Evolutionary conservation across 2,113 vertebrate genomes (phyloP), one percentile per base, ranked within the genome.

Genomic region (Nematolebias whitei): DNA sequence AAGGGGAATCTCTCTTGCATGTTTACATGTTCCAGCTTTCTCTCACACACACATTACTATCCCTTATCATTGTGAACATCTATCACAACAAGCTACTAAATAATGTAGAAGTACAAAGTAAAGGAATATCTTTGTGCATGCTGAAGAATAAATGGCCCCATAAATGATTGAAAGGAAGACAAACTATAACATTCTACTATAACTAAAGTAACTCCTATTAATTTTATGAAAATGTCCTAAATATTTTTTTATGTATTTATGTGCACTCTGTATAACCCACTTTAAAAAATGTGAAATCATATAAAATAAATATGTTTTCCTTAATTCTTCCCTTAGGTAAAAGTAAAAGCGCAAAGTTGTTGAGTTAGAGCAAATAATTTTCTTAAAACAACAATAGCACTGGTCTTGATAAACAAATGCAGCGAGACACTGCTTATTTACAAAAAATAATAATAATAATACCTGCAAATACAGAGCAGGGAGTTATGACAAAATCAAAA

Each of bases 41-140:
- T 16, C 19, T 20, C 62, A 57, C 39, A 68, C 35, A 47, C 50
- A 29, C 24, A 29, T 73, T 65, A 63, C 86, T 64, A 65, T 71
- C 55, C 53, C 43, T 81, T 69, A 84, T 85, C 81, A 60, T 76
- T 58, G n/a, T 51, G 62, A 63, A 53, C 88, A 81, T 83, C 75
- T 74, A 78, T 74, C 80, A 79, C 80, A 71, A 71, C 80, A 69
- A 77, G 78, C 50, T 32, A 23, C 62, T 89, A 71, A 88, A 91
- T 91, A 78, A 91, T 91, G 85, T 61, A 91, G 49, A 14, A 29
- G 53, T 71, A 85, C 88, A 91, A 91, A 90, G 85, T 82, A 85
- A 87, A 84, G 60, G 70, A 72, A 74, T 79, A 86, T 84, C 79
- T 54, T 68, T 50, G 69, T 35, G 57, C 75, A 77, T 83, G 77